phyloP scores from a whole-genome alignment of 2,888 invertebrate genomes.

The Mermis nigrescens region DNA sequence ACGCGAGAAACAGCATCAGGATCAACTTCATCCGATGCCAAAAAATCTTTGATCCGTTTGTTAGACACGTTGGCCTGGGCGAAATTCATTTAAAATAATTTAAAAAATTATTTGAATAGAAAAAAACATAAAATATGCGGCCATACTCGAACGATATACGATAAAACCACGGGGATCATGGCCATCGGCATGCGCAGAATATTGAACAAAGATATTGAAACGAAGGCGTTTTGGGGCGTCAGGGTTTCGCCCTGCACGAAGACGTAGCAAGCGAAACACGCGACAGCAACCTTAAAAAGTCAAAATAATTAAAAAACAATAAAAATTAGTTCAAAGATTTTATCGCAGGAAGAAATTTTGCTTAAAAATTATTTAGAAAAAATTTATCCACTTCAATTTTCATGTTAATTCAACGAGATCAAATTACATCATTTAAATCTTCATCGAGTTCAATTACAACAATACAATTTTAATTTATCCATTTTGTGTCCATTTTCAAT shows the following conservation, averaged over 20 bases:
- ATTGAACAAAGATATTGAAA: slow-evolving; percentile 66
- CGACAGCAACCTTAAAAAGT: slow-evolving; percentile 55
- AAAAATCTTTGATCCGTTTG: slow-evolving; percentile 23
- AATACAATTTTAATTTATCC: too few species aligned
- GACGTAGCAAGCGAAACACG: slow-evolving; percentile 64
- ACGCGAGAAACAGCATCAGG: neutral
- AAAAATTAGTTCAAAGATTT: too few species aligned
- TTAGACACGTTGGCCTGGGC: slow-evolving; percentile 28
- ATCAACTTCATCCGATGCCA: slow-evolving; percentile 24
- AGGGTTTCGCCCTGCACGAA: slow-evolving; percentile 45
- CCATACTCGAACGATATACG: slow-evolving; percentile 26
- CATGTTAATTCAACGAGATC: too few species aligned
- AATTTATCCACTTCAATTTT: too few species aligned
- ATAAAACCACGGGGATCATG: slow-evolving; percentile 67
- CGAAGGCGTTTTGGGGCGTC: slow-evolving; percentile 43
- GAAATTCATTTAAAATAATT: too few species aligned
- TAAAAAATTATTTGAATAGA: neutral
- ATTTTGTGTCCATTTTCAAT: too few species aligned
- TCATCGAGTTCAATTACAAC: too few species aligned
- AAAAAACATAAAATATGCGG: neutral
- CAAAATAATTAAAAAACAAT: too few species aligned
- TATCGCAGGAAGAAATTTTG: too few species aligned
- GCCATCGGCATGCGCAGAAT: slow-evolving; percentile 41
- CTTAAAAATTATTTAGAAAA: too few species aligned
- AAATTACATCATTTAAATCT: too few species aligned